These are phyloP conservation scores for Deilephila elpenor DNA, from an alignment of 2,888 invertebrate species.

Conservation along the genomic window DNA sequence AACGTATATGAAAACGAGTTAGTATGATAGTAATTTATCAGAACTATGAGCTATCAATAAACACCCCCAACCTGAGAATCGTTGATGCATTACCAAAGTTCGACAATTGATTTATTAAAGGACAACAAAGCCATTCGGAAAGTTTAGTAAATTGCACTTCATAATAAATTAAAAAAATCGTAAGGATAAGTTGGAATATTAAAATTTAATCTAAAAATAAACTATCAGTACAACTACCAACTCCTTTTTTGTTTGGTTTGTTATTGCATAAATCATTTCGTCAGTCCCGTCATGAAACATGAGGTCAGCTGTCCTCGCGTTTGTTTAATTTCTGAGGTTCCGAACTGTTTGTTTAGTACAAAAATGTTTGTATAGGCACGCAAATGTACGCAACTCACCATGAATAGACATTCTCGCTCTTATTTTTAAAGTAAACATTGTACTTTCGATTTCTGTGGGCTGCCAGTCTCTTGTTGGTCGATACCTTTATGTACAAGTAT, in stretches of 20 bases:
- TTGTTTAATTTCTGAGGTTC: conserved; percentile 71
- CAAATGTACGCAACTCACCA: conserved; percentile 72
- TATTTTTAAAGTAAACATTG: conserved; percentile 44
- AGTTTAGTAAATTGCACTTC: neutral
- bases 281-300: neutral
- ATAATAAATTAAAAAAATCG: neutral
- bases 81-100: no score
- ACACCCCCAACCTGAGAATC: no score
- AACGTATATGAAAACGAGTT: no score
- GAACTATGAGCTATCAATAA: no score
- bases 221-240: no score
- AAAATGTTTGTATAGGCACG: conserved; percentile 60
- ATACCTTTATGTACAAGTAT: neutral
- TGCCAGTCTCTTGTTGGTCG: neutral
- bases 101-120: no score
- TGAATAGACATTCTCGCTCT: conserved; percentile 45
- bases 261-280: conserved; percentile 8
- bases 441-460: conserved; percentile 52
- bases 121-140: neutral
- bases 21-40: no score
- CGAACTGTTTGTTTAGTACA: conserved; percentile 63
- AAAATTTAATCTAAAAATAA: no score
- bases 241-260: neutral
- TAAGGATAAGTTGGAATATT: neutral
- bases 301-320: conserved; percentile 46